Evolutionary conservation across 2,888 invertebrate species (phyloP).

Genomic region (Agonopterix arenella): DNA sequence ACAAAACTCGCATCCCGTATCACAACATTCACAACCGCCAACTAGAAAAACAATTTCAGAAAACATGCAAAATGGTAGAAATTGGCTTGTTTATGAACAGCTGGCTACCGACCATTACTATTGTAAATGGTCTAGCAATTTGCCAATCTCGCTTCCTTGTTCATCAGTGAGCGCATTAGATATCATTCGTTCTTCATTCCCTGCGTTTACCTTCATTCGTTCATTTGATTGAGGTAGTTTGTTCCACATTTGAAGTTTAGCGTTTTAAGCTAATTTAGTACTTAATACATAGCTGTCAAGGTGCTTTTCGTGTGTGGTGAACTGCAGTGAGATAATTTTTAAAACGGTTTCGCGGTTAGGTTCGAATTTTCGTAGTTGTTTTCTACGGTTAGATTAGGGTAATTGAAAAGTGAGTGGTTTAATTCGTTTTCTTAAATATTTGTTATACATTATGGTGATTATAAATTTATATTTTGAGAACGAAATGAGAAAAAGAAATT

Average conservation of each 20-base stretch:
- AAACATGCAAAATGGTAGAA: conserved; percentile 44
- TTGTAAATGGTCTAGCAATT: conserved; percentile 58
- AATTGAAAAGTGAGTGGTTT: no score
- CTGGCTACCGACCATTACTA: conserved; percentile 51
- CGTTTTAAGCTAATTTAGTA: background rate
- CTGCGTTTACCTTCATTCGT: background rate
- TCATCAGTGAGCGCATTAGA: conserved; percentile 27
- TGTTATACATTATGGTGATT: no score
- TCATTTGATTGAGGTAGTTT: conserved; percentile 1
- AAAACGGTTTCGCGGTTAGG: conserved; percentile 29
- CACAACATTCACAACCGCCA: conserved; percentile 19
- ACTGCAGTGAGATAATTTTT: background rate
- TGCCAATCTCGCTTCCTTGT: conserved; percentile 43
- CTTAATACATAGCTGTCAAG: no score
- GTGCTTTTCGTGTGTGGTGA: background rate
- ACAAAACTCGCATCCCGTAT: background rate
- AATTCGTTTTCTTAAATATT: no score
- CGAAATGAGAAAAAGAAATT: no score
- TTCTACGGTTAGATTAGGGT: no score
- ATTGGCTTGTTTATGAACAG: conserved; percentile 55
- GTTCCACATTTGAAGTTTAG: no score
- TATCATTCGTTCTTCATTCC: background rate
- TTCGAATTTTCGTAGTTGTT: no score
- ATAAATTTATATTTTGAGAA: no score
- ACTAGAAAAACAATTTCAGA: conserved; percentile 54